Percentiles rank a stretch among this genome's conserved stretches.
phyloP scores from a whole-genome alignment of 64 coral and sea anemone species.

The Montipora foliosa region DNA sequence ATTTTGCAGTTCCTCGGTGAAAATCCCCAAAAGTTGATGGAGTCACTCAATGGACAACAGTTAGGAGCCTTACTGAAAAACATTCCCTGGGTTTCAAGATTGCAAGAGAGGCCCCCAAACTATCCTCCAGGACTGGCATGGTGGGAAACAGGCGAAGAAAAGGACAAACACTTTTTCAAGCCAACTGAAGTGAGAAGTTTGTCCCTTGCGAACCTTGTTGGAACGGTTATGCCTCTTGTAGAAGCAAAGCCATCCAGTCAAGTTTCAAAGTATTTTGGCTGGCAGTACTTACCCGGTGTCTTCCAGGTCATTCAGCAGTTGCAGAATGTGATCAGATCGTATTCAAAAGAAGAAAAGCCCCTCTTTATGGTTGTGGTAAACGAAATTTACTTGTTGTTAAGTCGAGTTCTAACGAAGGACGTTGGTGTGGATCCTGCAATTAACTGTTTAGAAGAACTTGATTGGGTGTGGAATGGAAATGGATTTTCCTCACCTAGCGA shows the following conservation, averaged over 20 bases:
- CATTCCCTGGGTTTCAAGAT: slow-evolving; percentile 56
- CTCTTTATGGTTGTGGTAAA: slow-evolving; percentile 44
- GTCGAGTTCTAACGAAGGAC: too few species aligned
- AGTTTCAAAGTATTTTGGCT: slow-evolving; percentile 47
- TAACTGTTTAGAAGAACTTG: neutral
- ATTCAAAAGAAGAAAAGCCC: slow-evolving; percentile 64
- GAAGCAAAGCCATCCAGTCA: neutral
- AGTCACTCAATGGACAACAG: neutral
- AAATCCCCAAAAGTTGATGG: slow-evolving; percentile 1
- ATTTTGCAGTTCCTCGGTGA: slow-evolving; percentile 44
- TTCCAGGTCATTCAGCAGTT: slow-evolving; percentile 65
- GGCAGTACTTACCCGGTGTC: slow-evolving; percentile 46
- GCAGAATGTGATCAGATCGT: slow-evolving; percentile 48
- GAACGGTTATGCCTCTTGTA: slow-evolving; percentile 53
- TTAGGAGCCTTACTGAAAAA: slow-evolving; percentile 11
- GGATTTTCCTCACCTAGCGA: slow-evolving; percentile 75
- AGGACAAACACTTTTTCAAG: neutral
- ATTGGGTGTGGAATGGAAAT: slow-evolving; percentile 95
- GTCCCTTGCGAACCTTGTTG: slow-evolving; percentile 58
- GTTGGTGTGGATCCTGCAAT: too few species aligned
- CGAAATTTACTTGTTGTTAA: slow-evolving; percentile 44
- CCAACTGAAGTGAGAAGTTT: slow-evolving; percentile 47
- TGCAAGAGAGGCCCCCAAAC: slow-evolving; percentile 24
- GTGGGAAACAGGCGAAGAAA: neutral
- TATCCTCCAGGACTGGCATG: slow-evolving; percentile 56